Conservation (phyloP, 1,140 invertebrate genomes). For the Leptinotarsa texana region DNA sequence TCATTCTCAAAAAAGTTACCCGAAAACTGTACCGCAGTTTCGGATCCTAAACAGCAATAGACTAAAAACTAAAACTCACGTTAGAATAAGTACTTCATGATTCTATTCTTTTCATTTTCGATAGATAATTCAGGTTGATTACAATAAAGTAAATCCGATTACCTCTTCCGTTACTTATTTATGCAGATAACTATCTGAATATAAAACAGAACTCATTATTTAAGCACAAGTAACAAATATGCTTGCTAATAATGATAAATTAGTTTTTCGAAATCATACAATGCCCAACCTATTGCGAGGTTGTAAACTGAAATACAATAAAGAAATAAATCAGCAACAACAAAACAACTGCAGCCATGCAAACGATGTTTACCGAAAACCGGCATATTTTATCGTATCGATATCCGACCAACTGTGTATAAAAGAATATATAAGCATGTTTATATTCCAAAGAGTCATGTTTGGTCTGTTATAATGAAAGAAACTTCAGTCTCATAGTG, state of each 20-base stretch:
- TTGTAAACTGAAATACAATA: slow-evolving; percentile 28
- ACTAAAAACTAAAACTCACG: too few relatives aligned
- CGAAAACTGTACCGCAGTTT: too few relatives aligned
- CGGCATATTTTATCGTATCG: slow-evolving; percentile 31
- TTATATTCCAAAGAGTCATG: slow-evolving; percentile 27
- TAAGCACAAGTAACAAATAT: slow-evolving; percentile 1
- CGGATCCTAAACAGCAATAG: too few relatives aligned
- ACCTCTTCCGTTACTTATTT: background rate
- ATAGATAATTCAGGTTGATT: too few relatives aligned
- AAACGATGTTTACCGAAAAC: slow-evolving; percentile 27
- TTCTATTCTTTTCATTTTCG: too few relatives aligned
- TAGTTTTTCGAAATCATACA: slow-evolving; percentile 24
- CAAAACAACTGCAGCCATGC: slow-evolving; percentile 13
- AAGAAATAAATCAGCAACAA: slow-evolving; percentile 24
- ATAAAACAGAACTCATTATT: slow-evolving; percentile 1
- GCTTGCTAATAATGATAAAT: slow-evolving; percentile 27
- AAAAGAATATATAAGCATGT: slow-evolving; percentile 32
- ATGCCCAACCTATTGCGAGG: slow-evolving; percentile 10
- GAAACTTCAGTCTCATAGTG: slow-evolving; percentile 22
- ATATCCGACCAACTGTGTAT: slow-evolving; percentile 29
- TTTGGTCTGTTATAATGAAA: slow-evolving; percentile 30
- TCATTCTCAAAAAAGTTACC: too few relatives aligned
- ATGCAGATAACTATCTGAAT: background rate
- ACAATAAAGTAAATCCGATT: too few relatives aligned
- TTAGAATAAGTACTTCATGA: too few relatives aligned